phyloP scores from a whole-genome alignment of 2,113 vertebrate genomes.

The Danionella cerebrum region DNA sequence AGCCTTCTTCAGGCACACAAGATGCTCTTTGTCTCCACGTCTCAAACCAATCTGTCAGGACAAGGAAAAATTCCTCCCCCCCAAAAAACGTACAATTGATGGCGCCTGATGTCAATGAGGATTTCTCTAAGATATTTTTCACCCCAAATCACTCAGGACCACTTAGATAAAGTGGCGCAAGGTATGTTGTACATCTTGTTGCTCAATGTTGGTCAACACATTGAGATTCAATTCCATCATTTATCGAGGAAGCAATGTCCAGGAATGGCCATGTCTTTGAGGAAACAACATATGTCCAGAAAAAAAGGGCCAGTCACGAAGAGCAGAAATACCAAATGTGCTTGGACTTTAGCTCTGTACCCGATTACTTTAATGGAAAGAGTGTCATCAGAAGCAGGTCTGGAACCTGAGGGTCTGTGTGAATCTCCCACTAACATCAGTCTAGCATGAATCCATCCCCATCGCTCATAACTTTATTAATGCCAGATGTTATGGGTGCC shows the following conservation, averaged over 20 bases:
- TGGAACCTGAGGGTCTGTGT: neutral
- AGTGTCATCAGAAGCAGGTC: neutral
- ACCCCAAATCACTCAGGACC: neutral
- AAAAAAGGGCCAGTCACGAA: neutral
- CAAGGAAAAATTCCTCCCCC: slow-evolving; percentile 25
- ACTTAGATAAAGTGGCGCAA: neutral
- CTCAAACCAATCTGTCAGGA: slow-evolving; percentile 43
- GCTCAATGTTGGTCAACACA: neutral
- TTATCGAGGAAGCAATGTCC: neutral
- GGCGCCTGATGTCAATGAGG: slow-evolving; percentile 37
- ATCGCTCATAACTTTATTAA: slow-evolving; percentile 43
- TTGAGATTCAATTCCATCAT: slow-evolving; percentile 9
- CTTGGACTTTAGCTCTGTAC: neutral
- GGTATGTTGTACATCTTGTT: neutral
- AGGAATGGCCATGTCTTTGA: neutral
- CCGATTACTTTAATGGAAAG: neutral
- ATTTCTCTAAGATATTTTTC: slow-evolving; percentile 17
- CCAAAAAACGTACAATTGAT: slow-evolving; percentile 39
- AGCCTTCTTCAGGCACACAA: slow-evolving; percentile 38
- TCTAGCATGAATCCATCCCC: slow-evolving; percentile 31
- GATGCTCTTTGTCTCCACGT: slow-evolving; percentile 39
- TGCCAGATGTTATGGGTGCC: slow-evolving; percentile 43
- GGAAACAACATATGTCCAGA: neutral
- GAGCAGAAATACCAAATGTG: neutral
- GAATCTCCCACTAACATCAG: slow-evolving; percentile 1